These are phyloP conservation scores for Esperia sulphurella DNA, from an alignment of 2,888 invertebrate species.

Conservation along the genomic window DNA sequence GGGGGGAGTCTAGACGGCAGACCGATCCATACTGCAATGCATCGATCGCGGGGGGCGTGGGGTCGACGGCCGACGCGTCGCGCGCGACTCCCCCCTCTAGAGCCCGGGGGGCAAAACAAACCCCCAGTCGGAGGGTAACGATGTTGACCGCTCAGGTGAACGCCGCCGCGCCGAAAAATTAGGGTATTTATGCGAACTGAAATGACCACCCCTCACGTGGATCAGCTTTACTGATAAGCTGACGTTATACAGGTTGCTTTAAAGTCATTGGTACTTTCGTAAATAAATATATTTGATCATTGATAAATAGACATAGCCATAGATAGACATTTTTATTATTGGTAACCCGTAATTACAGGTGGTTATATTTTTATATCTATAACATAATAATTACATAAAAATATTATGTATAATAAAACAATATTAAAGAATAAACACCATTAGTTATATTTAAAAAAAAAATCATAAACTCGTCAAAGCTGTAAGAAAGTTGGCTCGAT, in stretches of 20 bases:
- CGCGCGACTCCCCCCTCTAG: conserved; percentile 31
- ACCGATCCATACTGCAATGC: conserved; percentile 74
- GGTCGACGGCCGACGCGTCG: conserved; percentile 47
- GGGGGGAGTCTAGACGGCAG: conserved; percentile 68
- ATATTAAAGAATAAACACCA: no score
- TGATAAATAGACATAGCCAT: no score
- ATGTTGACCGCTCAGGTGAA: conserved; percentile 59
- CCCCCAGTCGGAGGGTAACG: conserved; percentile 34
- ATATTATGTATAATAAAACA: no score
- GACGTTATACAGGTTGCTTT: neutral
- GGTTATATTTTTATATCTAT: no score
- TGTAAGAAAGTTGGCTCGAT: no score
- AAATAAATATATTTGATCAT: neutral
- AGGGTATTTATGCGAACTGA: conserved; percentile 30
- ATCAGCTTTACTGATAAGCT: neutral
- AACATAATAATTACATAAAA: no score
- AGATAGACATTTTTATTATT: no score
- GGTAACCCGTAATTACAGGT: no score
- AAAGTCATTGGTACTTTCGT: neutral
- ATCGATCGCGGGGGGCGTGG: conserved; percentile 65
- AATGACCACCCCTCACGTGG: neutral
- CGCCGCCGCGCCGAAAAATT: conserved; percentile 18
- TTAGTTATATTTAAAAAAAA: no score
- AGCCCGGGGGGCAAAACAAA: conserved; percentile 55
- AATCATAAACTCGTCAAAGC: no score